These are phyloP conservation scores for Cyclophora punctaria DNA, from an alignment of 2,888 invertebrate species.

Conservation along the genomic window DNA sequence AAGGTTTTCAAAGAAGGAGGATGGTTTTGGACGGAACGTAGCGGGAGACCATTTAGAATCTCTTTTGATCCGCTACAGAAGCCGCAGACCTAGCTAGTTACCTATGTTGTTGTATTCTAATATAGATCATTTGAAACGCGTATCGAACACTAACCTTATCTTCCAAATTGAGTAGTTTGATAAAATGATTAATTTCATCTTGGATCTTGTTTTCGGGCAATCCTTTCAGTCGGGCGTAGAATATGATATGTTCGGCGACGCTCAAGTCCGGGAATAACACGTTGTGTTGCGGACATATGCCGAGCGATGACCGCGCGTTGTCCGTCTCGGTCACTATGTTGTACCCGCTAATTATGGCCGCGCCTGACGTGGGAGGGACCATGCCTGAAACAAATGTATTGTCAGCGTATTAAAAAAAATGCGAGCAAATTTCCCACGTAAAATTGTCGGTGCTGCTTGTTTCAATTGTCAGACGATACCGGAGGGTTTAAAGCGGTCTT, in stretches of 20 bases:
- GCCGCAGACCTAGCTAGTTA: too few relatives aligned
- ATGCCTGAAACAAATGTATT: constrained; percentile 59
- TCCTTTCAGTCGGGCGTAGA: constrained; percentile 86
- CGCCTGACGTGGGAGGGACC: constrained; percentile 81
- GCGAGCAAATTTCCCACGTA: not conserved
- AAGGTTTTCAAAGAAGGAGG: too few relatives aligned
- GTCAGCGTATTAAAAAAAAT: not conserved
- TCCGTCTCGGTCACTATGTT: constrained; percentile 81
- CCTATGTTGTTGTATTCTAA: too few relatives aligned
- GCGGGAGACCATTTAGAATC: too few relatives aligned
- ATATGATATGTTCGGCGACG: constrained; percentile 87
- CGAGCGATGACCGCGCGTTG: constrained; percentile 82
- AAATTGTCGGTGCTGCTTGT: too few relatives aligned
- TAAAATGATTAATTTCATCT: constrained; percentile 79
- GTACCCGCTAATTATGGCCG: constrained; percentile 82
- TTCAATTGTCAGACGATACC: too few relatives aligned
- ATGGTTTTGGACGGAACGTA: too few relatives aligned
- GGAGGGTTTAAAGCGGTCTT: too few relatives aligned
- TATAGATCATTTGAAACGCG: too few relatives aligned
- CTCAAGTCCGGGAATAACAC: constrained; percentile 89
- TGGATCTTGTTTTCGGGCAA: constrained; percentile 66
- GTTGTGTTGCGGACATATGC: constrained; percentile 91
- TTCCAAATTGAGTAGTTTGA: constrained; percentile 78
- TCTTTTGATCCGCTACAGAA: too few relatives aligned
- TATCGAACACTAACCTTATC: constrained; percentile 67